A percentile compares a stretch with the other conserved stretches of the same genome.
Conservation (phyloP, 2,113 vertebrate genomes). For the Malurus alboscapulatus region DNA sequence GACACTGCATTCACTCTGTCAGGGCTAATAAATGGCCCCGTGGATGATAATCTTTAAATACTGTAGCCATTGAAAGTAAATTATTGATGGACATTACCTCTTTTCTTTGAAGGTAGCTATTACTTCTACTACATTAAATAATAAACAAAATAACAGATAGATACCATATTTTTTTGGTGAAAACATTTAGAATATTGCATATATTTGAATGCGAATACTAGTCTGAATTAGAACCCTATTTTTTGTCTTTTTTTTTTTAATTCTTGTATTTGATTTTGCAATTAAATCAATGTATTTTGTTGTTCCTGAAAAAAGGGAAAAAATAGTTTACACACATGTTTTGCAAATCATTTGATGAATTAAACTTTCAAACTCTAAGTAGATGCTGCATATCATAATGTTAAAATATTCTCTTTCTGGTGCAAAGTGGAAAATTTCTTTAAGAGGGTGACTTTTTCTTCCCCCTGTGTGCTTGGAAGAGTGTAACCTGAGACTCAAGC, state of each 20-base stretch:
- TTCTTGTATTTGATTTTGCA: background rate
- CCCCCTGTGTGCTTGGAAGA: background rate
- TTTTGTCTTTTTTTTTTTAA: background rate
- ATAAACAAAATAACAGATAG: background rate
- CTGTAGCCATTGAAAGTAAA: background rate
- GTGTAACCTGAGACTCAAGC: background rate
- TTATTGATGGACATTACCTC: background rate
- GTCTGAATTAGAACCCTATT: background rate
- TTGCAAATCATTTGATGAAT: background rate
- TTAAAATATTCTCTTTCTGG: background rate
- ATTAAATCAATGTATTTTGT: background rate
- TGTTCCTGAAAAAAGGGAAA: background rate
- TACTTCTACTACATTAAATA: background rate
- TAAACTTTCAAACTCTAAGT: background rate
- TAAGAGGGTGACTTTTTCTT: background rate
- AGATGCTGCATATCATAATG: background rate
- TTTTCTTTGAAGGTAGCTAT: background rate
- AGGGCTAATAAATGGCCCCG: background rate
- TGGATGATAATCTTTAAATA: conserved; percentile 18
- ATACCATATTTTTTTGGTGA: background rate
- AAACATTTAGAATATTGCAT: background rate
- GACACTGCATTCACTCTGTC: background rate
- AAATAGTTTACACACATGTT: background rate
- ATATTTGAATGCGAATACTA: background rate
- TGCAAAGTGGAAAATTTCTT: background rate